Evolutionary conservation across 2,113 vertebrate genomes (phyloP).

Genomic region (Arothron firmamentum): DNA sequence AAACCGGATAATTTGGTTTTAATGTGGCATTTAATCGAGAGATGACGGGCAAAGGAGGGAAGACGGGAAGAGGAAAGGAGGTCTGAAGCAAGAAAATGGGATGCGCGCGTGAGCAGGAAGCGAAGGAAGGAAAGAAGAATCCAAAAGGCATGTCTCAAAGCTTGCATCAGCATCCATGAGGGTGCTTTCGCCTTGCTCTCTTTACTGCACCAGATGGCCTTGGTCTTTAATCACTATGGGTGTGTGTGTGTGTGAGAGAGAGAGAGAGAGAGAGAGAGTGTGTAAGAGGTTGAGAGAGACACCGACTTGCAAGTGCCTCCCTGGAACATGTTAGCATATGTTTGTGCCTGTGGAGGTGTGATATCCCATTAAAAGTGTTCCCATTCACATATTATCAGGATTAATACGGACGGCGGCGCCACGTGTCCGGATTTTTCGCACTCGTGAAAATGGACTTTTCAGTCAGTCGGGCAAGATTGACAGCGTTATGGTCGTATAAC

Average conservation of each 20-base stretch:
- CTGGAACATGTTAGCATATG: not conserved
- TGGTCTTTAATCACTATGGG: constrained; percentile 64
- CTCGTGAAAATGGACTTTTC: too few species aligned
- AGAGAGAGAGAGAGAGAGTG: constrained; percentile 8
- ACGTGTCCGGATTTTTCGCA: too few species aligned
- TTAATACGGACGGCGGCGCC: too few species aligned
- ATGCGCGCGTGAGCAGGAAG: constrained; percentile 27
- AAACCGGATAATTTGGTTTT: constrained; percentile 39
- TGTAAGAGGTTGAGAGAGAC: constrained; percentile 16
- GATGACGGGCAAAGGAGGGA: constrained; percentile 14
- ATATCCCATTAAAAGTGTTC: not conserved
- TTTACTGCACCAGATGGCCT: constrained; percentile 62
- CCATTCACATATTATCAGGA: too few species aligned
- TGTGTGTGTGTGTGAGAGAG: constrained; percentile 21
- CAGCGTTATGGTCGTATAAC: too few species aligned
- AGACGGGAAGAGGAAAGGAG: not conserved
- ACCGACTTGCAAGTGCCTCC: constrained; percentile 4
- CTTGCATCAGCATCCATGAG: constrained; percentile 65
- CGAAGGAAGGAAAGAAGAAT: constrained; percentile 38
- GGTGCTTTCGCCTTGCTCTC: constrained; percentile 46
- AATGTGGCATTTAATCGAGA: constrained; percentile 37
- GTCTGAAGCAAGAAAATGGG: constrained; percentile 3
- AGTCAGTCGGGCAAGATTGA: too few species aligned
- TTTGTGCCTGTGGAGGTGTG: constrained; percentile 8
- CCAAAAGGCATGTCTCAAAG: constrained; percentile 58